Conservation (phyloP, 2,888 invertebrate genomes). For the Melanophora roralis region DNA sequence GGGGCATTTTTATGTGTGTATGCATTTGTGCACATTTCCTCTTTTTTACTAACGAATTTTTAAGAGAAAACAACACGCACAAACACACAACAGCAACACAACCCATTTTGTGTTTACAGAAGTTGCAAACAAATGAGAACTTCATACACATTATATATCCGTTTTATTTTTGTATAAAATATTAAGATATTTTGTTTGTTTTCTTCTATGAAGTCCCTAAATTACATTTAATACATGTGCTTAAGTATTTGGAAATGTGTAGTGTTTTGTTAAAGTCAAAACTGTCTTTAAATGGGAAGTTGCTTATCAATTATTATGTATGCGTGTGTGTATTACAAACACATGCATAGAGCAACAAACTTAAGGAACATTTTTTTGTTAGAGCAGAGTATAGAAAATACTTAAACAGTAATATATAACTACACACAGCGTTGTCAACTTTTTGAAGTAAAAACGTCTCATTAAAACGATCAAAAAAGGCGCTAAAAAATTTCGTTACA, state of each 20-base stretch:
- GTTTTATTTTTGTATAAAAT: neutral
- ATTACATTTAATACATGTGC: conserved; percentile 35
- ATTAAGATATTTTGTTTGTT: neutral
- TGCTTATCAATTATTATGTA: neutral
- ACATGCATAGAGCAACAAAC: too few species aligned
- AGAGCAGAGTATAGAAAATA: too few species aligned
- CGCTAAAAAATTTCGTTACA: too few species aligned
- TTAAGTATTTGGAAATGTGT: neutral
- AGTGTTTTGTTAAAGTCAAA: conserved; percentile 55
- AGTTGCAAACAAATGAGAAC: too few species aligned
- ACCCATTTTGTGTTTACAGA: too few species aligned
- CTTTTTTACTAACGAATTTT: conserved; percentile 29
- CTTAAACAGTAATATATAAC: too few species aligned
- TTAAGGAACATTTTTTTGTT: too few species aligned
- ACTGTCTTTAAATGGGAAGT: conserved; percentile 26
- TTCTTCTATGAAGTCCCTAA: conserved; percentile 42
- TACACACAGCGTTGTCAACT: too few species aligned
- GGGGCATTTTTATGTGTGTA: conserved; percentile 45
- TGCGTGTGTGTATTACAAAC: too few species aligned
- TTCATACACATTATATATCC: conserved; percentile 19
- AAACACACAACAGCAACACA: conserved; percentile 12
- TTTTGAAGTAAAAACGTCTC: too few species aligned
- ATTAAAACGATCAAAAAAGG: too few species aligned
- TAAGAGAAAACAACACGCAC: conserved; percentile 13
- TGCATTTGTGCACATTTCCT: conserved; percentile 49